phyloP scores from a whole-genome alignment of 1,140 invertebrate species.

The Bombus terrestris region DNA sequence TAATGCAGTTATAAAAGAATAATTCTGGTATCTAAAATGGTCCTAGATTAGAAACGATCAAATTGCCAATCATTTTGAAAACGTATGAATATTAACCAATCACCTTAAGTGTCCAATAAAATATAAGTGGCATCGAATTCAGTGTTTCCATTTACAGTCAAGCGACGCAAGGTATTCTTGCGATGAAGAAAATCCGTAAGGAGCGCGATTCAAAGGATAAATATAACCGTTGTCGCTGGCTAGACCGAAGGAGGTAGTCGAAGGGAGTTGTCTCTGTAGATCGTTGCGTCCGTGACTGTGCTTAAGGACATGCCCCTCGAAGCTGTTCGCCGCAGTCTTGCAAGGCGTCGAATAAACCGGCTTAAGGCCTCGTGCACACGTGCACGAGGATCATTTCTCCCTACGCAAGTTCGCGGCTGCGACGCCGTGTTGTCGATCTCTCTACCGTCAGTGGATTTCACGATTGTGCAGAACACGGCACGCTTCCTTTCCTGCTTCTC shows the following conservation, averaged over 20 bases:
- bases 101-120: neutral
- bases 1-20: neutral
- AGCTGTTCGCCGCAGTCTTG: neutral
- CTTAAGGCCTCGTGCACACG: conserved; percentile 44
- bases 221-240: conserved; percentile 51
- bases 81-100: neutral
- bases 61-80: neutral
- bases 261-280: conserved; percentile 36
- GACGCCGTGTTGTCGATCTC: conserved; percentile 20
- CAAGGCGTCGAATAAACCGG: conserved; percentile 29
- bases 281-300: conserved; percentile 18
- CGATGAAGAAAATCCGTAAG: conserved; percentile 15
- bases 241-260: conserved; percentile 37
- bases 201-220: conserved; percentile 46
- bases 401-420: conserved; percentile 36
- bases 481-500: conserved; percentile 47
- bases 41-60: neutral
- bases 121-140: neutral
- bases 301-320: conserved; percentile 43
- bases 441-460: conserved; percentile 55
- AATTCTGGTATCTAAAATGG: neutral
- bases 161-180: conserved; percentile 10
- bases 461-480: conserved; percentile 51
- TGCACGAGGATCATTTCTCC: conserved; percentile 28
- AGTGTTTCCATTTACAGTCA: neutral